Percentiles rank a stretch among this genome's conserved stretches.
Evolutionary conservation across 2,797 vertebrate species (phyloP).

Genomic region (Hemibagrus guttatus): DNA sequence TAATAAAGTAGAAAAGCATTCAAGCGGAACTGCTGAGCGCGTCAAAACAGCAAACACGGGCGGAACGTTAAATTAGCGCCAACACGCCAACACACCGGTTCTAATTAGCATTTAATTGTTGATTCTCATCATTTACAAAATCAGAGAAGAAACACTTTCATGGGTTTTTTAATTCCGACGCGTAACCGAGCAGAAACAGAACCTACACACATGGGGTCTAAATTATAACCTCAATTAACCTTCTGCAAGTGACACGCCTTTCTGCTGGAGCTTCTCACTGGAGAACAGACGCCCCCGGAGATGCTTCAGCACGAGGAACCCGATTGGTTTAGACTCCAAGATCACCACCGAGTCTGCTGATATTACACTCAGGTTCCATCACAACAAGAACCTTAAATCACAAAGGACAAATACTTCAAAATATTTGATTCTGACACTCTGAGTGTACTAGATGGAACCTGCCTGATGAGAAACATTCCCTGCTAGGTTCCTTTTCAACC

Average conservation of each 20-base stretch:
- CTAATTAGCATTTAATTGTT: conserved; percentile 64
- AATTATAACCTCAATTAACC: conserved; percentile 86
- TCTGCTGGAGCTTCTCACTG: conserved; percentile 69
- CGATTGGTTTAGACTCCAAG: neutral
- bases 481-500: neutral
- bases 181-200: conserved; percentile 81
- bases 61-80: neutral
- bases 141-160: conserved; percentile 35
- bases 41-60: conserved; percentile 5
- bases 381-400: neutral
- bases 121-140: conserved; percentile 51
- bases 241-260: conserved; percentile 78
- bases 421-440: neutral
- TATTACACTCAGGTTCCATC: neutral
- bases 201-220: conserved; percentile 78
- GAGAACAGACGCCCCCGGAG: neutral
- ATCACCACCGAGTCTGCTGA: neutral
- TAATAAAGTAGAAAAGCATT: conserved; percentile 3
- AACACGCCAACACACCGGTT: conserved; percentile 23
- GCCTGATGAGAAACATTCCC: neutral
- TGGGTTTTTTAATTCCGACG: conserved; percentile 77
- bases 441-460: neutral
- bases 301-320: neutral
- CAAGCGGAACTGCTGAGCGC: conserved; percentile 1
- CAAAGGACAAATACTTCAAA: neutral